Base-by-base conservation (phyloP, 2,888 invertebrate species). In the Seladonia tumulorum region DNA sequence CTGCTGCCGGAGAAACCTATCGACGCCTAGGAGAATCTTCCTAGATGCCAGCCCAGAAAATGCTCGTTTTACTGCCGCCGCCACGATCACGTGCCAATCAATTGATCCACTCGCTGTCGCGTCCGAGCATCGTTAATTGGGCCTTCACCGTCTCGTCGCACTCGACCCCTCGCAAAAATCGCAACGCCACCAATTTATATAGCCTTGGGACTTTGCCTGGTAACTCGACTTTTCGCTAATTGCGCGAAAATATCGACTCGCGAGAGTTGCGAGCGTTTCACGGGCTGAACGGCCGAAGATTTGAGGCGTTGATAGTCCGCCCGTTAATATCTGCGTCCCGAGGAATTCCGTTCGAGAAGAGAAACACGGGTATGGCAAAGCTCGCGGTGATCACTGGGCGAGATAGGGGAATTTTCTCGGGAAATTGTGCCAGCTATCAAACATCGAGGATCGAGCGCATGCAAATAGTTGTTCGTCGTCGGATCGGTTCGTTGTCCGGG, bases 381-480 rank as follows among this genome's bases (percentile, higher is more conserved):
- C 60, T 25, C 25, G 25, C 16, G n/a, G 2, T 16, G 60, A 60
- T 60, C 25, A 1, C 25, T 14, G 16, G 12, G 25, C 25, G 14
- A 60, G 60, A 60, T 68, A 68, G 12, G 10, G 10, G 22, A 68
- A 68, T 68, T 39, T 68, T 68, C 68, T 35, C 35, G 68, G 39
- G 39, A 68, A 68, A 68, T 68, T 68, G 39, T 68, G 68, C 68
- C 68, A 68, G 68, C 68, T 68, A 68, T 68, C 35, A 66, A 66
- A 63, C 35, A 66, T 66, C 63, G 53, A 53, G 53, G 53, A 53
- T 53, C 53, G 53, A 10, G 22, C 53, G 8, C 53, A 29, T 29
- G 60, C 25, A 60, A 60, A 60, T 60, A 60, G 60, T 60, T 25
- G 60, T 60, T 25, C 53, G 22, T 53, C 53, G 53, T 60, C 25